Evolutionary conservation across 2,113 vertebrate species (phyloP).

Genomic region (Tylochromis polylepis): DNA sequence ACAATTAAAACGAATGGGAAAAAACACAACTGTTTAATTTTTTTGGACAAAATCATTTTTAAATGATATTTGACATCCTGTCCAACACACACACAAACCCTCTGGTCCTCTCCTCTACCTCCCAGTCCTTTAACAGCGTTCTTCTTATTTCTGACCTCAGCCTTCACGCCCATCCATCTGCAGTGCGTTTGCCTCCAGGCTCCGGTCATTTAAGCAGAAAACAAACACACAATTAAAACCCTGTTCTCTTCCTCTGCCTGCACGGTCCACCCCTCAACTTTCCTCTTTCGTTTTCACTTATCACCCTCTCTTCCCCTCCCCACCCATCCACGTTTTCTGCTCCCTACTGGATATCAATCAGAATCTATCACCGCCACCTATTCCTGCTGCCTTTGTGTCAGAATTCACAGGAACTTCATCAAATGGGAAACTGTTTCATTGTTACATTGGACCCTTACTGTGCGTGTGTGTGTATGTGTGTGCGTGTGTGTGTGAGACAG

Average conservation of each 20-base stretch:
- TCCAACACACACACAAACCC: not conserved
- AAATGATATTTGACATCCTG: not conserved
- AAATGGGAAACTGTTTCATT: constrained; percentile 70
- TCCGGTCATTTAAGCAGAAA: not conserved
- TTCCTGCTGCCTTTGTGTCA: constrained; percentile 70
- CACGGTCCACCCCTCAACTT: not conserved
- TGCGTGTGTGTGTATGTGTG: constrained; percentile 11
- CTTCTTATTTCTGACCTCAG: constrained; percentile 3
- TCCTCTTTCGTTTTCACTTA: not conserved
- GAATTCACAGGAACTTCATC: constrained; percentile 73
- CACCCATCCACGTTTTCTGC: not conserved
- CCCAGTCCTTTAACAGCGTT: not conserved
- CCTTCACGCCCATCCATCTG: not conserved
- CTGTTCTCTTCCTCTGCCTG: not conserved
- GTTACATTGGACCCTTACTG: constrained; percentile 62
- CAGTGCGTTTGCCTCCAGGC: not conserved
- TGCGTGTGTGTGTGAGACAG: constrained; percentile 8
- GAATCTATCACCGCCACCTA: constrained; percentile 71
- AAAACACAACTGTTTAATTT: no score
- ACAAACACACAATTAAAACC: not conserved
- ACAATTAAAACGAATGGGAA: not conserved
- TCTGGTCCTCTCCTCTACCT: not conserved
- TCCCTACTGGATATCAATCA: constrained; percentile 76
- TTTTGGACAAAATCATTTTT: no score
- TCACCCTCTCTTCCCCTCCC: not conserved